These are phyloP conservation scores for Teleiodes luculella DNA, from an alignment of 2,888 invertebrate species.

Conservation along the genomic window DNA sequence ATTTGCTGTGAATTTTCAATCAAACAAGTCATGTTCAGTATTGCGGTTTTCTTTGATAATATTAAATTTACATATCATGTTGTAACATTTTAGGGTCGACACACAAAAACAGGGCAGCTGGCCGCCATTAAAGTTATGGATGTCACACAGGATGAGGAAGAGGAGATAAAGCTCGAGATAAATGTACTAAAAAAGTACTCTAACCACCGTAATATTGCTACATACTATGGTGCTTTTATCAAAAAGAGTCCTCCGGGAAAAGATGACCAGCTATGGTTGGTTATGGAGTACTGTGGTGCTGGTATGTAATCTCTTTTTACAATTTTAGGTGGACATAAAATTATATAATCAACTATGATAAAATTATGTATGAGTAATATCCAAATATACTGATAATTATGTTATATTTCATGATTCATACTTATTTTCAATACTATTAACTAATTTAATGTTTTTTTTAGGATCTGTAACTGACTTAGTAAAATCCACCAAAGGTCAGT, in stretches of 20 bases:
- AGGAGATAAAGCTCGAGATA: conserved; percentile 99
- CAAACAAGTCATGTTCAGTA: too few species aligned
- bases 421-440: too few species aligned
- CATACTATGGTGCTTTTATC: conserved; percentile 99
- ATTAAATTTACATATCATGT: too few species aligned
- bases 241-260: conserved; percentile 99
- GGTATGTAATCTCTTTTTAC: conserved; percentile 60
- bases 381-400: too few species aligned
- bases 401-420: too few species aligned
- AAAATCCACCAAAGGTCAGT: conserved; percentile 98
- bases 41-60: too few species aligned
- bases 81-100: conserved; percentile 87
- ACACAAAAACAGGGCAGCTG: conserved; percentile 99
- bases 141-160: conserved; percentile 99
- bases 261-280: conserved; percentile 99
- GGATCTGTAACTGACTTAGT: conserved; percentile 99
- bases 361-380: too few species aligned
- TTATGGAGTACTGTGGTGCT: conserved; percentile 99
- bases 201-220: conserved; percentile 99
- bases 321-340: neutral
- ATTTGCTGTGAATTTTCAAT: too few species aligned
- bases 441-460: conserved; percentile 40
- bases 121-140: conserved; percentile 99
- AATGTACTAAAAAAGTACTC: conserved; percentile 99
- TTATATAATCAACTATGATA: too few species aligned